Percentiles rank a stretch among this genome's conserved stretches.
Conservation (phyloP, 1,140 invertebrate genomes). For the Phortica variegata region DNA sequence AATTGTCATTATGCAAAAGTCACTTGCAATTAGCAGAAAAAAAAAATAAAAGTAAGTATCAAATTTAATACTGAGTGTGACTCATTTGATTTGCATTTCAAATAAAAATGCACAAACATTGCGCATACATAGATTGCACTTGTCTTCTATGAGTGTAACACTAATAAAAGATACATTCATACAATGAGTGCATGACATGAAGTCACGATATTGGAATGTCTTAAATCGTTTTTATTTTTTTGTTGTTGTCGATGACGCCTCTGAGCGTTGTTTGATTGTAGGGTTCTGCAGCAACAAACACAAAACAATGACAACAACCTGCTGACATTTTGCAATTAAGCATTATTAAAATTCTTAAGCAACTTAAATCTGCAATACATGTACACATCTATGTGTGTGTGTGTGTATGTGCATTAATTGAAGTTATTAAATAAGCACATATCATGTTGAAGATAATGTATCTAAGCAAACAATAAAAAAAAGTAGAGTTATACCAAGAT, state of each 20-base stretch:
- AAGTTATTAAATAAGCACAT: too few relatives aligned
- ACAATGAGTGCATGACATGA: slow-evolving; percentile 31
- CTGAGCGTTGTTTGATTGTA: slow-evolving; percentile 15
- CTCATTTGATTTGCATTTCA: slow-evolving; percentile 44
- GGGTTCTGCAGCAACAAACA: slow-evolving; percentile 12
- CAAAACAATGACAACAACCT: slow-evolving; percentile 15
- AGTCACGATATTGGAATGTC: slow-evolving; percentile 47
- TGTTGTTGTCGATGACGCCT: slow-evolving; percentile 20
- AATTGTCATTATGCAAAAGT: slow-evolving; percentile 54
- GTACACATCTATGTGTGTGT: slow-evolving; percentile 8
- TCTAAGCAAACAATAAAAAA: too few relatives aligned
- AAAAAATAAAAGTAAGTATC: slow-evolving; percentile 8
- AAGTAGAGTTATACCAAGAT: too few relatives aligned
- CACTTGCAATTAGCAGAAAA: slow-evolving; percentile 46
- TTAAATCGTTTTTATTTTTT: slow-evolving; percentile 19
- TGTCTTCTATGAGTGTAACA: too few relatives aligned
- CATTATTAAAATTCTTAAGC: slow-evolving; percentile 3
- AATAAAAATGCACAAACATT: too few relatives aligned
- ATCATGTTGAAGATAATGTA: too few relatives aligned
- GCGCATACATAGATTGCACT: too few relatives aligned
- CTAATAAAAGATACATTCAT: slow-evolving; percentile 17
- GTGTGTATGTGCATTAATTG: too few relatives aligned
- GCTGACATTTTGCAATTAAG: slow-evolving; percentile 28
- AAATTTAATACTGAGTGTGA: slow-evolving; percentile 34
- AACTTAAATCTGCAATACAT: slow-evolving; percentile 11